phyloP scores from a whole-genome alignment of 2,113 vertebrate genomes.

The Scolopax mira region DNA sequence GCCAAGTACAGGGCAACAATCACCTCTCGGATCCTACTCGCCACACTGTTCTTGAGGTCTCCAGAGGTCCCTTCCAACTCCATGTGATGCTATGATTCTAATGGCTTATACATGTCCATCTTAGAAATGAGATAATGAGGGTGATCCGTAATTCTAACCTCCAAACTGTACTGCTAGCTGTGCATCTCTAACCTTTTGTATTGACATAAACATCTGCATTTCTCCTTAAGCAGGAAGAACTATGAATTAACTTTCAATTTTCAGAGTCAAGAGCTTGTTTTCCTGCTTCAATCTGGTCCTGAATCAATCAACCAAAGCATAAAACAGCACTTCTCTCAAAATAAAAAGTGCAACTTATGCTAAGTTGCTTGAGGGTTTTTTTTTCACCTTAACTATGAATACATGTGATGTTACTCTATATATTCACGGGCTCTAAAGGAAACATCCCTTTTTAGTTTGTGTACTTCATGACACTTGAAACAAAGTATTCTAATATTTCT shows the following conservation, averaged over 20 bases:
- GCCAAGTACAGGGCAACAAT: no score
- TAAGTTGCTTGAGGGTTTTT: background rate
- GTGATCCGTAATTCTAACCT: background rate
- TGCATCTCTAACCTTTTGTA: background rate
- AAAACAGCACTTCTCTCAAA: background rate
- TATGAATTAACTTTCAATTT: background rate
- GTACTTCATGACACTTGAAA: background rate
- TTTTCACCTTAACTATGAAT: background rate
- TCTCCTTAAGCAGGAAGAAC: background rate
- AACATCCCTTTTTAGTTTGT: background rate
- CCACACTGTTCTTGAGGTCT: no score
- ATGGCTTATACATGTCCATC: background rate
- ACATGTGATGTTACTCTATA: background rate
- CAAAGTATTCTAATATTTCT: background rate
- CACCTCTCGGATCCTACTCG: no score
- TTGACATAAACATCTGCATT: background rate
- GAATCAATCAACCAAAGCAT: background rate
- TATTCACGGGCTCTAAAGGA: background rate
- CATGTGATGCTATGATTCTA: no score
- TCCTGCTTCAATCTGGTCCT: background rate
- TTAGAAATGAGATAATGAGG: background rate
- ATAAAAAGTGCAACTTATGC: background rate
- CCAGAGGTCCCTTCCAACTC: no score
- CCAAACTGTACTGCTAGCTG: background rate
- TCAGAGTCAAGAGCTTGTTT: background rate